Evolutionary conservation across 2,888 invertebrate genomes (phyloP).

Genomic region (Stenotaenia linearis): DNA sequence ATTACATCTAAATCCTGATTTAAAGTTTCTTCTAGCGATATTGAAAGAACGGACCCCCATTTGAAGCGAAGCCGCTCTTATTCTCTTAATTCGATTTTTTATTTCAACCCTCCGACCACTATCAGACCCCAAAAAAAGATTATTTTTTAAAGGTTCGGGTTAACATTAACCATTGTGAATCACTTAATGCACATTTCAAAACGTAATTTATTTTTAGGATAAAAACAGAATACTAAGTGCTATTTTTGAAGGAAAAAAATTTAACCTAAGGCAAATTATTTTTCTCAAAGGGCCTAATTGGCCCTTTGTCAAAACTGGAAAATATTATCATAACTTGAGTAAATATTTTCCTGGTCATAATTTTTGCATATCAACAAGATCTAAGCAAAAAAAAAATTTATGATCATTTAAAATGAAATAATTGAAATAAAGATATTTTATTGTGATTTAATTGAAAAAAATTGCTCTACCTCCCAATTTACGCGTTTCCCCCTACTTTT

Average conservation of each 20-base stretch:
- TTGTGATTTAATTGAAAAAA: background rate
- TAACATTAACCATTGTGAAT: background rate
- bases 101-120: slow-evolving; percentile 14
- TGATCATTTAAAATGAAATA: background rate
- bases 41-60: slow-evolving; percentile 24
- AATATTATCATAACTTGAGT: background rate
- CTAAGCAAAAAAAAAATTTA: background rate
- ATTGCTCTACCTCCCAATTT: background rate
- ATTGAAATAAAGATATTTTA: background rate
- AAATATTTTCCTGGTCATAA: background rate
- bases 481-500: background rate
- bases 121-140: slow-evolving; percentile 1
- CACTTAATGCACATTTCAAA: background rate
- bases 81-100: slow-evolving; percentile 16
- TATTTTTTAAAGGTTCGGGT: background rate
- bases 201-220: background rate
- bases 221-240: background rate
- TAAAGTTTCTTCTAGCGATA: slow-evolving; percentile 23
- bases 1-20: slow-evolving; percentile 12
- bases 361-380: background rate
- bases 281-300: too few species aligned
- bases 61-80: background rate
- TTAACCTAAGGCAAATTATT: background rate
- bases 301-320: background rate
- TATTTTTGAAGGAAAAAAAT: background rate